These are phyloP conservation scores for Selene dorsalis DNA, from an alignment of 2,797 vertebrate genomes.

Conservation along the genomic window DNA sequence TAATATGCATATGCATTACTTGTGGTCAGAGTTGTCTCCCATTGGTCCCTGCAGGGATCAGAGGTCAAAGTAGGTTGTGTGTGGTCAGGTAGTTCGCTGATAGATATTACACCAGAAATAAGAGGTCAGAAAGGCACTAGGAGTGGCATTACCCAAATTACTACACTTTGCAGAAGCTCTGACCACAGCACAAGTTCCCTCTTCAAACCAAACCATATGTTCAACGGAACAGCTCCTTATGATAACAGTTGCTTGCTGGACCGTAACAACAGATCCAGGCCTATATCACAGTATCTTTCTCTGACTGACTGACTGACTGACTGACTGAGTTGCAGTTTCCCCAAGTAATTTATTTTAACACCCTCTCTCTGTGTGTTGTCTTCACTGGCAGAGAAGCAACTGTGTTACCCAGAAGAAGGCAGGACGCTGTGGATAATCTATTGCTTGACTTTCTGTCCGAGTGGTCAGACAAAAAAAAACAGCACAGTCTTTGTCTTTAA, in stretches of 20 bases:
- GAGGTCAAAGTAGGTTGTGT: slow-evolving; percentile 41
- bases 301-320: too few species aligned
- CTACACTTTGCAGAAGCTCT: slow-evolving; percentile 26
- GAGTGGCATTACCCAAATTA: not conserved
- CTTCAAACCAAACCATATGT: not conserved
- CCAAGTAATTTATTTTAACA: too few species aligned
- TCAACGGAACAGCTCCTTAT: slow-evolving; percentile 1
- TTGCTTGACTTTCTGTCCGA: too few species aligned
- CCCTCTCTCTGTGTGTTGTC: too few species aligned
- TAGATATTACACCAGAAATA: slow-evolving; percentile 4
- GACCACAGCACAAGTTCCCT: slow-evolving; percentile 12
- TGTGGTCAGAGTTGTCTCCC: slow-evolving; percentile 11
- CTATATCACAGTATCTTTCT: too few species aligned
- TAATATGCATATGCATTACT: slow-evolving; percentile 62
- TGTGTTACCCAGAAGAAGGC: too few species aligned
- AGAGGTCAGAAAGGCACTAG: not conserved
- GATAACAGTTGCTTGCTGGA: not conserved
- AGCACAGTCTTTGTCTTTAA: too few species aligned
- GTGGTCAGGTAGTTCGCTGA: not conserved
- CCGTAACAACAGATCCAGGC: not conserved
- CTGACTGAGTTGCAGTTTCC: too few species aligned
- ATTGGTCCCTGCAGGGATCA: slow-evolving; percentile 32
- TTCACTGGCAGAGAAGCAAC: too few species aligned
- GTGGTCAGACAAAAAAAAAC: too few species aligned
- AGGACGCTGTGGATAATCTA: too few species aligned